Percentiles rank a stretch among this genome's conserved stretches.
These are phyloP conservation scores for Campaea margaritaria DNA, from an alignment of 2,888 invertebrate species.

Conservation along the genomic window DNA sequence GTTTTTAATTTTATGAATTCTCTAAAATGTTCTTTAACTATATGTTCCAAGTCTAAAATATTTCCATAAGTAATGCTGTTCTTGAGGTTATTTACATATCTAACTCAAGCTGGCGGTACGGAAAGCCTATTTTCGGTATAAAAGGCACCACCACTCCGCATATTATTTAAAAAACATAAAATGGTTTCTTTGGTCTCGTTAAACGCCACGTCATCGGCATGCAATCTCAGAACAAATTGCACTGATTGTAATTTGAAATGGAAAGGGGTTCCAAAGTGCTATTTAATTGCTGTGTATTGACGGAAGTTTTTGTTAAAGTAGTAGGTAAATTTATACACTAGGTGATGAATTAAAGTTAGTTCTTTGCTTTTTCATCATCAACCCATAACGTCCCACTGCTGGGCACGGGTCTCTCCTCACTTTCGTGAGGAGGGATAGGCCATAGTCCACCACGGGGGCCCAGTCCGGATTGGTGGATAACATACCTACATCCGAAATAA, in stretches of 20 bases:
- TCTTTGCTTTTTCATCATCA: no score
- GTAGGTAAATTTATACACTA: slow-evolving; percentile 2
- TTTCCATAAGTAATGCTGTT: neutral
- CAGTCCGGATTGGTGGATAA: no score
- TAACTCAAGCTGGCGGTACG: slow-evolving; percentile 3
- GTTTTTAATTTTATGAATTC: no score
- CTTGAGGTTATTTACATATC: slow-evolving; percentile 8
- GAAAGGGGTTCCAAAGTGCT: slow-evolving; percentile 24
- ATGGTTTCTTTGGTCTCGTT: slow-evolving; percentile 15
- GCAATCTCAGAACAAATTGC: slow-evolving; percentile 51
- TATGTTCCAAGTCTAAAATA: no score
- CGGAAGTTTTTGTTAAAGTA: slow-evolving; percentile 12
- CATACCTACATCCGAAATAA: no score
- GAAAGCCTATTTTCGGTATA: slow-evolving; percentile 2
- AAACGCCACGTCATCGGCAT: slow-evolving; percentile 49
- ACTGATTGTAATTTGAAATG: slow-evolving; percentile 27
- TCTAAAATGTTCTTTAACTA: no score
- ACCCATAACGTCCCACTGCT: no score
- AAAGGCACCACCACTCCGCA: slow-evolving; percentile 7
- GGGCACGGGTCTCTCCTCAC: no score
- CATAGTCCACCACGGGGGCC: no score
- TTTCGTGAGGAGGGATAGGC: no score
- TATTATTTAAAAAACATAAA: slow-evolving; percentile 7
- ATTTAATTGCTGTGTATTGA: slow-evolving; percentile 20
- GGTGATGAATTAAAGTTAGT: no score